Conservation (phyloP, 2,797 vertebrate species). For the Alcedo quadribrachys region DNA sequence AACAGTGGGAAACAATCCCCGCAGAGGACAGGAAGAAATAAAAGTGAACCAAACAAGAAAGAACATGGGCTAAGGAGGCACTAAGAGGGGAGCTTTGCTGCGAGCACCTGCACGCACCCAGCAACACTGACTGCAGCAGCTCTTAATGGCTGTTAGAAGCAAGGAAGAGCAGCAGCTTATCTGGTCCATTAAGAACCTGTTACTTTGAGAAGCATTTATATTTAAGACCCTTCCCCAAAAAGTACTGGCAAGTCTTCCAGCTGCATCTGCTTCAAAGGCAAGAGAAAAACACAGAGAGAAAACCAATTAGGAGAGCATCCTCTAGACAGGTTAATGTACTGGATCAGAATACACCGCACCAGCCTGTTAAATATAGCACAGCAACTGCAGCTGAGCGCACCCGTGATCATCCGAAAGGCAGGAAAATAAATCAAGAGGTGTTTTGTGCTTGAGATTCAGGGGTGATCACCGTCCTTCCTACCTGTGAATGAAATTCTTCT, state of each 20-base stretch:
- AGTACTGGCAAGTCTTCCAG: not conserved
- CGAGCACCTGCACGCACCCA: not conserved
- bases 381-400: not conserved
- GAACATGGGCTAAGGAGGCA: not conserved
- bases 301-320: not conserved
- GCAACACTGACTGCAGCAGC: not conserved
- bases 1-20: not conserved
- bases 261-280: not conserved
- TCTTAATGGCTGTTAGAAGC: not conserved
- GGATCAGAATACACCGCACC: not conserved
- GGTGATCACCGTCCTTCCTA: conserved; percentile 36
- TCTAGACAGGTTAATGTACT: not conserved
- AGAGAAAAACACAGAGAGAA: not conserved
- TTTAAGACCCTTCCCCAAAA: not conserved
- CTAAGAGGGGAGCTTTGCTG: not conserved
- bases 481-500: conserved; percentile 99
- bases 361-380: not conserved
- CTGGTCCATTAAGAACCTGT: not conserved
- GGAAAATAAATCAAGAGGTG: not conserved
- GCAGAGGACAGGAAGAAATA: not conserved
- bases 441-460: not conserved
- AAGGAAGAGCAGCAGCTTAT: not conserved
- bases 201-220: not conserved
- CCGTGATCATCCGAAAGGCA: not conserved
- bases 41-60: not conserved